phyloP scores from a whole-genome alignment of 2,113 vertebrate genomes.

The Sus scrofa region DNA sequence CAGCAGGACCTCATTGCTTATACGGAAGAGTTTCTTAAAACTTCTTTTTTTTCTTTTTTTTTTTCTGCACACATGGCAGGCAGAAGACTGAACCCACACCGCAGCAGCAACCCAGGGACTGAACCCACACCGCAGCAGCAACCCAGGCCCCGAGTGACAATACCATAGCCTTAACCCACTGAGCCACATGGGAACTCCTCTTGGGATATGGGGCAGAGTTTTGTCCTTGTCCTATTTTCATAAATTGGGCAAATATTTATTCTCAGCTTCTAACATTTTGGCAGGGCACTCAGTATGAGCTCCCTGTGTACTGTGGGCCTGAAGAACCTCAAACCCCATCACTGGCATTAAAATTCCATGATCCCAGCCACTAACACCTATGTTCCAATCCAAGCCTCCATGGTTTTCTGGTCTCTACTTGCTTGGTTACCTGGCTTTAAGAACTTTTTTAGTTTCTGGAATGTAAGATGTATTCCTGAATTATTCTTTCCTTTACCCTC shows the following conservation, averaged over 20 bases:
- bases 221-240: background rate
- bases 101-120: no score
- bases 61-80: no score
- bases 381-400: background rate
- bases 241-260: background rate
- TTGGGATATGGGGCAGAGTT: background rate
- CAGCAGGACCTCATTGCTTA: no score
- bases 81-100: no score
- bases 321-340: background rate
- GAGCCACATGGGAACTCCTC: no score
- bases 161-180: no score
- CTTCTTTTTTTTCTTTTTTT: no score
- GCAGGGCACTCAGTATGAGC: background rate
- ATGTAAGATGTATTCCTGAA: background rate
- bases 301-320: background rate
- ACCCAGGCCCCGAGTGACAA: no score
- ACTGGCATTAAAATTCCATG: background rate
- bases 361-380: background rate
- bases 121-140: no score
- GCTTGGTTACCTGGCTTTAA: background rate
- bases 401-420: background rate
- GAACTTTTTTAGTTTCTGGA: background rate
- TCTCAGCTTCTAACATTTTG: background rate
- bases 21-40: no score
- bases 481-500: background rate